These are phyloP conservation scores for Chaetodon auriga DNA, from an alignment of 2,113 vertebrate species.

Conservation along the genomic window DNA sequence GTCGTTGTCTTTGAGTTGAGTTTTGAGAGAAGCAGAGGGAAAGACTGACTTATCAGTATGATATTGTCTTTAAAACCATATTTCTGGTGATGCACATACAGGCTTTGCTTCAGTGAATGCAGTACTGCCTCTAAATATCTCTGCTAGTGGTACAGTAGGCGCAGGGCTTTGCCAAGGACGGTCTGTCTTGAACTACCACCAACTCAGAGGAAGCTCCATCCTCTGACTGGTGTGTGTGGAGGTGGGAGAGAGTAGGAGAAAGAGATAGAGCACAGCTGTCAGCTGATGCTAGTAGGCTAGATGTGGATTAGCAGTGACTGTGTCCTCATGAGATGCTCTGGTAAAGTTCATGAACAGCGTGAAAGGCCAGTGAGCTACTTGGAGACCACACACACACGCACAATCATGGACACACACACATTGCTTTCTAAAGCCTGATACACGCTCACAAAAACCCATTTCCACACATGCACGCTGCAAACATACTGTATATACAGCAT, in stretches of 20 bases:
- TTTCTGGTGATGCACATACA: background rate
- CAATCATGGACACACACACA: background rate
- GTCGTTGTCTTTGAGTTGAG: conserved; percentile 28
- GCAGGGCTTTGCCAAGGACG: conserved; percentile 35
- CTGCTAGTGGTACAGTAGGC: background rate
- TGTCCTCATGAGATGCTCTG: conserved; percentile 51
- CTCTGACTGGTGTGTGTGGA: conserved; percentile 52
- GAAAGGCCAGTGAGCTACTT: conserved; percentile 62
- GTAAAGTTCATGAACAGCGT: conserved; percentile 62
- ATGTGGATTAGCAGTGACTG: conserved; percentile 51
- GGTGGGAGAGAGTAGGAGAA: conserved; percentile 50
- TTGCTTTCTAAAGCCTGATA: background rate
- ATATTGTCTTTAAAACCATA: background rate
- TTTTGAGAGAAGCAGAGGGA: conserved; percentile 50
- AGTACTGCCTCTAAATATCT: conserved; percentile 15
- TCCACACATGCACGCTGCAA: conserved; percentile 1
- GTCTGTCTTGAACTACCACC: conserved; percentile 38
- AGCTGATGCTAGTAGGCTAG: conserved; percentile 46
- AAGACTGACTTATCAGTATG: conserved; percentile 10
- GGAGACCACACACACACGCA: conserved; percentile 16
- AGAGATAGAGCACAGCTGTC: conserved; percentile 36
- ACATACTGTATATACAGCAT: conserved; percentile 11
- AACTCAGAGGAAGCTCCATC: conserved; percentile 57
- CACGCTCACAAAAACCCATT: conserved; percentile 13
- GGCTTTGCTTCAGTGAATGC: background rate